Evolutionary conservation across 2,797 vertebrate genomes (phyloP).

Genomic region (Rhincodon typus): DNA sequence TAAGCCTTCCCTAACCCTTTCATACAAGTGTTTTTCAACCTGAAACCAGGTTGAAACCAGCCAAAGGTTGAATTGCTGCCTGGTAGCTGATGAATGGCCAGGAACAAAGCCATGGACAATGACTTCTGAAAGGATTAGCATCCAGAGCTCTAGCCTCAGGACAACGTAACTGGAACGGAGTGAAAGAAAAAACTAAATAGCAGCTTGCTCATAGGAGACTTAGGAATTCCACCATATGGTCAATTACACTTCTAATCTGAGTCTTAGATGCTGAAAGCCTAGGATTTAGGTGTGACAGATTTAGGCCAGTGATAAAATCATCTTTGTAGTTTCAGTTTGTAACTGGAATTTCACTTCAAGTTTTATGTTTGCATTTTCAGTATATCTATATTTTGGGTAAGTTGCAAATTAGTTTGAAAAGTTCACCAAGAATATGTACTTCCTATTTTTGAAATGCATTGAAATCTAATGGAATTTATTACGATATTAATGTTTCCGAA

Average conservation of each 20-base stretch:
- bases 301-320: slow-evolving; percentile 42
- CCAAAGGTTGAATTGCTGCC: not conserved
- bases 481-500: not conserved
- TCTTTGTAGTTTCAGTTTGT: slow-evolving; percentile 46
- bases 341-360: slow-evolving; percentile 46
- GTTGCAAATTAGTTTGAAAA: not conserved
- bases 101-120: slow-evolving; percentile 32
- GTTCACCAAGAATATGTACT: not conserved
- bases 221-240: slow-evolving; percentile 44
- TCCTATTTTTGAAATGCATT: not conserved
- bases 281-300: slow-evolving; percentile 49
- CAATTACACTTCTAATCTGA: slow-evolving; percentile 54
- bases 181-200: not conserved
- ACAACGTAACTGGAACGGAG: not conserved
- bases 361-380: slow-evolving; percentile 39
- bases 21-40: slow-evolving; percentile 11
- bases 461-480: not conserved
- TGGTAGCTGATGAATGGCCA: not conserved
- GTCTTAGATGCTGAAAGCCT: slow-evolving; percentile 48
- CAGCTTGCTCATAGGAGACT: slow-evolving; percentile 3
- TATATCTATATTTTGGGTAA: not conserved
- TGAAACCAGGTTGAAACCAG: not conserved
- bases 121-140: slow-evolving; percentile 21
- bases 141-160: slow-evolving; percentile 26
- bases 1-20: not conserved